Evolutionary conservation across 2,113 vertebrate genomes (phyloP).

Genomic region (Pan troglodytes): NHGRI_mPanTro3-v2.1_pri NC_072408.2:27816001-27816500

Average conservation of each 20-base stretch:
- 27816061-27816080: slow-evolving; percentile 83
- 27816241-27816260: neutral
- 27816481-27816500: neutral
- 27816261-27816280: neutral
- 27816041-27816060: slow-evolving; percentile 83
- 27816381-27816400: neutral
- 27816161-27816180: neutral
- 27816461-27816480: slow-evolving; percentile 40
- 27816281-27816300: neutral
- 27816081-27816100: slow-evolving; percentile 67
- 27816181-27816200: slow-evolving; percentile 58
- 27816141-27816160: slow-evolving; percentile 53
- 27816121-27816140: slow-evolving; percentile 39
- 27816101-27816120: slow-evolving; percentile 52
- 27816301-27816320: neutral
- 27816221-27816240: slow-evolving; percentile 28
- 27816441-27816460: slow-evolving; percentile 40
- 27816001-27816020: slow-evolving; percentile 74
- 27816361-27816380: neutral
- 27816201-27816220: slow-evolving; percentile 40
- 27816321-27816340: neutral
- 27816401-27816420: neutral
- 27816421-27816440: slow-evolving; percentile 13
- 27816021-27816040: slow-evolving; percentile 80
- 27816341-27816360: neutral